Conservation (phyloP, 2,113 vertebrate genomes). For the Stomatorhinus ivindoensis region DNA sequence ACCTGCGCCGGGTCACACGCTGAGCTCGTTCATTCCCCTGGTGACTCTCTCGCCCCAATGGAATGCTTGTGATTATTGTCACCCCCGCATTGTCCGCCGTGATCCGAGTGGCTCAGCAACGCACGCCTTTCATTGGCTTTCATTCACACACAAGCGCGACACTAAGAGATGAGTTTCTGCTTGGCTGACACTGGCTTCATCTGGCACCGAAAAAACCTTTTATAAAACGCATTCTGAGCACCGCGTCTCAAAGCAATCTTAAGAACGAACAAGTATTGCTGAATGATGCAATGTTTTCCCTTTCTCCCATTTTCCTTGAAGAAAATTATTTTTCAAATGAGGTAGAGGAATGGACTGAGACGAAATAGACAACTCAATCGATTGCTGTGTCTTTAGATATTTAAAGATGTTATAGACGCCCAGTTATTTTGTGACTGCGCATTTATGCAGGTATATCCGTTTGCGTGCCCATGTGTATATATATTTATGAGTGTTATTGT, state of each 20-base stretch:
- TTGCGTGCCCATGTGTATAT: not conserved
- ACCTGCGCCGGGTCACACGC: not conserved
- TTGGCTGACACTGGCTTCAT: not conserved
- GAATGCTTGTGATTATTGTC: not conserved
- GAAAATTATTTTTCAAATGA: constrained; percentile 1
- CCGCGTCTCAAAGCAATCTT: not conserved
- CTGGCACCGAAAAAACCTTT: not conserved
- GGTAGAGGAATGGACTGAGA: not conserved
- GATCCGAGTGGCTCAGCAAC: not conserved
- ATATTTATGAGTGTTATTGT: not conserved
- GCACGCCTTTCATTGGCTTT: not conserved
- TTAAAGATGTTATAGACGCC: not conserved
- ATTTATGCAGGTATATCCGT: not conserved
- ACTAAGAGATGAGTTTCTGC: not conserved
- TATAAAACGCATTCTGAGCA: not conserved
- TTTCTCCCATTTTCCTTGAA: not conserved
- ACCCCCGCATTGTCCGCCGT: not conserved
- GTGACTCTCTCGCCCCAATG: not conserved
- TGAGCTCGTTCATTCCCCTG: not conserved
- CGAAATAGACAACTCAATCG: not conserved
- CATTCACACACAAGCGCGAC: not conserved
- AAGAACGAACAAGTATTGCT: not conserved
- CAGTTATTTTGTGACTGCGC: not conserved
- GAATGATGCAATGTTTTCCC: not conserved
- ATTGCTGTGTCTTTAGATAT: not conserved